Evolutionary conservation across 2,797 vertebrate genomes (phyloP).

Genomic region (Gymnothorax javanicus): DNA sequence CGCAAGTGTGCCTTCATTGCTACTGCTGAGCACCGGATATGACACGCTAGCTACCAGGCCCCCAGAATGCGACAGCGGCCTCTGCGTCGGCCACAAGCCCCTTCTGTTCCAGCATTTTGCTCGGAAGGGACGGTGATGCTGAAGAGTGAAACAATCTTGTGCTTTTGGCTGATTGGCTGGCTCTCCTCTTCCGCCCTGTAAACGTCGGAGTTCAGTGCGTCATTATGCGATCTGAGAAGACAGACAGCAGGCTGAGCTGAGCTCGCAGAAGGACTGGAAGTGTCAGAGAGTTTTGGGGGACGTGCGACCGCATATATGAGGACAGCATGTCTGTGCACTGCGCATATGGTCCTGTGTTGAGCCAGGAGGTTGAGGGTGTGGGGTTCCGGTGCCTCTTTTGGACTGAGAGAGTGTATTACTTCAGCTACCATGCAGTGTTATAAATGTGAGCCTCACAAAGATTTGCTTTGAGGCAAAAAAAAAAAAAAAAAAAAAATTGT

Average conservation of each 20-base stretch:
- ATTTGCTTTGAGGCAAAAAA: neutral
- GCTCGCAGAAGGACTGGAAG: constrained; percentile 11
- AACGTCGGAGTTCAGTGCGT: neutral
- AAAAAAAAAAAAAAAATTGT: neutral
- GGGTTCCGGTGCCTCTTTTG: neutral
- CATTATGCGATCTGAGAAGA: neutral
- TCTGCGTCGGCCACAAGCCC: neutral
- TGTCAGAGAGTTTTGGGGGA: neutral
- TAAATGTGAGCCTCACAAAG: neutral
- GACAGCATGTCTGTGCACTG: neutral
- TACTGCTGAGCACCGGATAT: neutral
- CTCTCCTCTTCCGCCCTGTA: neutral
- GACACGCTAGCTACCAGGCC: constrained; percentile 4
- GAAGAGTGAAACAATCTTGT: neutral
- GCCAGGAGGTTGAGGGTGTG: neutral
- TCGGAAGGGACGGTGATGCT: neutral
- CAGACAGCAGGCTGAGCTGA: neutral
- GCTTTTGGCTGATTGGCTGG: neutral
- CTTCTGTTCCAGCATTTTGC: neutral
- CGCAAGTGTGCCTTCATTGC: neutral
- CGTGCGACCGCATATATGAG: neutral
- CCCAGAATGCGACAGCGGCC: neutral
- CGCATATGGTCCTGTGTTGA: neutral
- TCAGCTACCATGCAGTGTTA: neutral
- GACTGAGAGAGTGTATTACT: neutral